These are phyloP conservation scores for Coptodon rendalli DNA, from an alignment of 2,113 vertebrate species.

Conservation along the genomic window DNA sequence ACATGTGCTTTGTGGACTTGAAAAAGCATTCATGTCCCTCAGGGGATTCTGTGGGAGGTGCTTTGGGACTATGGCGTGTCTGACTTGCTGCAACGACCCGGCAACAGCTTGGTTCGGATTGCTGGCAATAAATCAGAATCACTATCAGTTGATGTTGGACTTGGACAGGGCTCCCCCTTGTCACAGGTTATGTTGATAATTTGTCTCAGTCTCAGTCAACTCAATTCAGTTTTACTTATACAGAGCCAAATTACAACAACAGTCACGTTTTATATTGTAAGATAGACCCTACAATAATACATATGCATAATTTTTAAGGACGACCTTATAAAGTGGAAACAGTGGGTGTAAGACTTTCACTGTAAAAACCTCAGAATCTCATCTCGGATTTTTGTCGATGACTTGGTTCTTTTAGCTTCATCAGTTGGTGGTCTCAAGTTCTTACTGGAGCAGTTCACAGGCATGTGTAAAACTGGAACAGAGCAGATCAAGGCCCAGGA, in stretches of 20 bases:
- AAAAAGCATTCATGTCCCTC: neutral
- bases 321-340: neutral
- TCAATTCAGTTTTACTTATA: no score
- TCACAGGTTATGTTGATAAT: no score
- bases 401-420: neutral
- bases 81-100: accelerated
- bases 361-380: neutral
- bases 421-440: neutral
- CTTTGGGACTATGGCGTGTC: accelerated
- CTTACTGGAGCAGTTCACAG: neutral
- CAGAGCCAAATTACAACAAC: no score
- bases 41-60: neutral
- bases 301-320: neutral
- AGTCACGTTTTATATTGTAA: neutral
- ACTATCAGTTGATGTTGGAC: no score
- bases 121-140: no score
- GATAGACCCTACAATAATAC: neutral
- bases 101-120: neutral
- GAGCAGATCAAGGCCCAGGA: neutral
- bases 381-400: neutral
- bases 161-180: no score
- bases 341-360: neutral
- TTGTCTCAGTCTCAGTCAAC: no score
- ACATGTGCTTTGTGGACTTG: neutral
- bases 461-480: neutral